These are phyloP conservation scores for Rhizomys pruinosus DNA, from an alignment of 2,113 vertebrate genomes.

Conservation along the genomic window DNA sequence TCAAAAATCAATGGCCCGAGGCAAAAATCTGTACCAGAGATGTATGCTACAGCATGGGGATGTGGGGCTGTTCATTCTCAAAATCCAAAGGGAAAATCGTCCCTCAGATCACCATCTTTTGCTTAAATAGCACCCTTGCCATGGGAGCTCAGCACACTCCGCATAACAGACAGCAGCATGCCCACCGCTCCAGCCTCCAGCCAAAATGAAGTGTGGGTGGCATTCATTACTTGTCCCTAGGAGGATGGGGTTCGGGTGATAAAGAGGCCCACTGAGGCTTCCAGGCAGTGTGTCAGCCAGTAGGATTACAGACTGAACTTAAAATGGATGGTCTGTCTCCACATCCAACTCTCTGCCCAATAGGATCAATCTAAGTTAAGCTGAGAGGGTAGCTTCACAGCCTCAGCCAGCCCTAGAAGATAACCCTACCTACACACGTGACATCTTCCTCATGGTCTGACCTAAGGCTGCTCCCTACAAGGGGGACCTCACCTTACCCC, in stretches of 20 bases:
- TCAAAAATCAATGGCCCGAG: slow-evolving; percentile 71
- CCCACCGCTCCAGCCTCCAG: neutral
- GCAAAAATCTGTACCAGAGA: slow-evolving; percentile 37
- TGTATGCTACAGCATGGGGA: neutral
- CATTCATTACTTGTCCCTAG: rapidly evolving
- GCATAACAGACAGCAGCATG: rapidly evolving
- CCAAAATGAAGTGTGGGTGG: rapidly evolving
- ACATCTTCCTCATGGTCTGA: neutral
- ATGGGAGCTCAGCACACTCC: neutral
- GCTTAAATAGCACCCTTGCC: slow-evolving; percentile 3
- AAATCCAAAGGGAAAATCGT: slow-evolving; percentile 11
- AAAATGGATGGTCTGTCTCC: neutral
- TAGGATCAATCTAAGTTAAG: neutral
- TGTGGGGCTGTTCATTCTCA: neutral
- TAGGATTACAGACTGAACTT: neutral
- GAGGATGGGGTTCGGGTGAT: neutral
- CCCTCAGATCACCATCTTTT: neutral
- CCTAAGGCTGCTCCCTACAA: neutral
- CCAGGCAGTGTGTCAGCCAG: neutral
- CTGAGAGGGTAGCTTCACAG: neutral
- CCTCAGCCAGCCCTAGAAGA: neutral
- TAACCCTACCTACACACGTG: no score
- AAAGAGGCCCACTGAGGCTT: neutral
- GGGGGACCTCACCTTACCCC: neutral
- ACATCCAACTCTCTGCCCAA: neutral